A percentile compares a stretch with the other conserved stretches of the same genome.
Conservation (phyloP, 2,888 invertebrate species). For the Pyrrhia umbra region DNA sequence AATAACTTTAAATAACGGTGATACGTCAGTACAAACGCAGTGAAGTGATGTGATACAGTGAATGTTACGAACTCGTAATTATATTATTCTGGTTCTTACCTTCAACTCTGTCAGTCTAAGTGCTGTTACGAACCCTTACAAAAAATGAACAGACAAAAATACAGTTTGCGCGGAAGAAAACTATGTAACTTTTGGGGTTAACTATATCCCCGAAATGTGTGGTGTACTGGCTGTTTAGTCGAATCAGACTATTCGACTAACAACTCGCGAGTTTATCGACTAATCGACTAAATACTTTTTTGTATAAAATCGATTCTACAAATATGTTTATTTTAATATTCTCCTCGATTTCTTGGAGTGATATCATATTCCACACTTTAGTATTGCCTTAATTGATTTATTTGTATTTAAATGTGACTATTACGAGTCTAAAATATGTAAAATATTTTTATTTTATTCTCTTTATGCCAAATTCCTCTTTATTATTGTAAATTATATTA, state of each 20-base stretch:
- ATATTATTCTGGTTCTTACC: conserved; percentile 30
- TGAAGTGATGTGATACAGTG: conserved; percentile 65
- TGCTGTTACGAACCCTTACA: background rate
- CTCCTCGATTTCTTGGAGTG: conserved; percentile 15
- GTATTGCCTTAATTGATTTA: conserved; percentile 29
- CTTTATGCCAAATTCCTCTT: conserved; percentile 48
- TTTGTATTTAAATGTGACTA: conserved; percentile 37
- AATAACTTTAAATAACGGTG: conserved; percentile 36
- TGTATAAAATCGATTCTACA: conserved; percentile 34
- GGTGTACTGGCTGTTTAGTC: conserved; percentile 21
- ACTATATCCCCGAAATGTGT: conserved; percentile 7
- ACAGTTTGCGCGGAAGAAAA: background rate
- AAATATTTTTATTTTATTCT: conserved; percentile 36
- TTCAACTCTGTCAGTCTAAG: conserved; percentile 23
- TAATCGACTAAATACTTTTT: conserved; percentile 45
- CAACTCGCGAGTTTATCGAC: conserved; percentile 16
- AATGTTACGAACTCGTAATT: conserved; percentile 54
- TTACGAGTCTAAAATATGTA: conserved; percentile 17
- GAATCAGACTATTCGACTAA: conserved; percentile 19
- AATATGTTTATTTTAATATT: conserved; percentile 36
- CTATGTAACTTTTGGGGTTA: conserved; percentile 8
- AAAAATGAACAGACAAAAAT: background rate
- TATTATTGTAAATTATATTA: conserved; percentile 28
- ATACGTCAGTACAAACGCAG: conserved; percentile 63
- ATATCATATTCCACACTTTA: conserved; percentile 42